Conservation (phyloP, 1,140 invertebrate species). For the Elysia chlorotica region DNA sequence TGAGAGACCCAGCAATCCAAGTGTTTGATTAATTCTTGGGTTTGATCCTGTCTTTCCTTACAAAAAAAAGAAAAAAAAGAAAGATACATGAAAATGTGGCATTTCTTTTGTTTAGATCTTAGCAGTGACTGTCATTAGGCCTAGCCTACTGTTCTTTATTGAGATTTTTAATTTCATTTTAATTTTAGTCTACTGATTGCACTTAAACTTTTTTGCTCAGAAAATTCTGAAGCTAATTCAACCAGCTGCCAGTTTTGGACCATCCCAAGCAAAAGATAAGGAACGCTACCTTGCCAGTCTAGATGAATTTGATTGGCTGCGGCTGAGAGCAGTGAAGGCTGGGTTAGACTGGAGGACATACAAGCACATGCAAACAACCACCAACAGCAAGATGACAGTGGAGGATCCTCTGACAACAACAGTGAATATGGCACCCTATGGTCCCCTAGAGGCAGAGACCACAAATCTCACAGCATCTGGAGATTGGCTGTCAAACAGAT, state of each 20-base stretch:
- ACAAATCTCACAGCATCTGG: no score
- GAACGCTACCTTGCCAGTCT: slow-evolving; percentile 29
- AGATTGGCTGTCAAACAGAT: no score
- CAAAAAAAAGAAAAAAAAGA: no score
- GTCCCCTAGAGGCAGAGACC: no score
- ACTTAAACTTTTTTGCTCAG: slow-evolving; percentile 20
- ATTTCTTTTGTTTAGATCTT: background rate
- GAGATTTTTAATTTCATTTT: background rate
- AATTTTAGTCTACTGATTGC: no score
- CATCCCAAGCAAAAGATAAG: slow-evolving; percentile 31
- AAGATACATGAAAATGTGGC: background rate
- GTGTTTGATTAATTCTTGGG: background rate
- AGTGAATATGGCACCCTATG: no score
- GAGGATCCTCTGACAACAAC: no score
- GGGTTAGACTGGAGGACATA: no score
- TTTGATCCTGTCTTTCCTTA: background rate
- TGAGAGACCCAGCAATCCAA: background rate
- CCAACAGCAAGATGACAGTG: no score
- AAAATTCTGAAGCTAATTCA: slow-evolving; percentile 32
- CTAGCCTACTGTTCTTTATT: background rate
- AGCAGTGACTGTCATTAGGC: background rate
- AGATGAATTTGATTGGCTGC: no score
- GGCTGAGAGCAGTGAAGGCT: no score
- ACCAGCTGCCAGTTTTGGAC: slow-evolving; percentile 38
- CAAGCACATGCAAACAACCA: no score